phyloP scores from a whole-genome alignment of 2,888 invertebrate genomes.

The Amphipyra tragopoginis region DNA sequence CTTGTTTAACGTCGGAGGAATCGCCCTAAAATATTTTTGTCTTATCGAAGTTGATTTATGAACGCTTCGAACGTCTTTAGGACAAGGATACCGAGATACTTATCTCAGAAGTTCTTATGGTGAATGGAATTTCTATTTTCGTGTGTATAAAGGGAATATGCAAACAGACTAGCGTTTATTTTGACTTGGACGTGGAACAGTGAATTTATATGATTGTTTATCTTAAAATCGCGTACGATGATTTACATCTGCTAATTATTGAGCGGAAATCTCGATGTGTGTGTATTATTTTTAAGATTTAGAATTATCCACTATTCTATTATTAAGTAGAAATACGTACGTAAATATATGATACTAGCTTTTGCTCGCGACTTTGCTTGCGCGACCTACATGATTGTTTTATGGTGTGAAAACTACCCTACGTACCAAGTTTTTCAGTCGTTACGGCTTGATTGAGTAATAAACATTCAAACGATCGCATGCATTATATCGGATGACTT shows the following conservation, averaged over 20 bases:
- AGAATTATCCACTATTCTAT: not conserved
- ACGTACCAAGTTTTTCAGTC: too few relatives aligned
- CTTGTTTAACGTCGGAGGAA: conserved; percentile 41
- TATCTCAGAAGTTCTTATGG: conserved; percentile 49
- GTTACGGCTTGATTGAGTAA: too few relatives aligned
- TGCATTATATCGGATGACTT: too few relatives aligned
- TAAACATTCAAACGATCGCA: too few relatives aligned
- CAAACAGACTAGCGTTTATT: conserved; percentile 39
- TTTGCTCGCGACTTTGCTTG: too few relatives aligned
- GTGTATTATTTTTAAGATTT: not conserved
- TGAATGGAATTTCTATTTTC: conserved; percentile 45
- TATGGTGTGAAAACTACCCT: too few relatives aligned
- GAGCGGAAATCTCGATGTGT: conserved; percentile 15
- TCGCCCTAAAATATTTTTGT: conserved; percentile 57
- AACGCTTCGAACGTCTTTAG: conserved; percentile 42
- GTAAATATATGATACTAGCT: not conserved
- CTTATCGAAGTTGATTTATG: conserved; percentile 63
- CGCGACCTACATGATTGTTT: too few relatives aligned
- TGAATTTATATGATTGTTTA: conserved; percentile 36
- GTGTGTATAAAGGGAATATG: conserved; percentile 41
- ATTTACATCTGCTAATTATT: conserved; percentile 45
- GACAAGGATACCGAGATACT: conserved; percentile 50
- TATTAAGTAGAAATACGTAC: not conserved
- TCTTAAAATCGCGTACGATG: conserved; percentile 28
- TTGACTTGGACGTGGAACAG: conserved; percentile 25